Evolutionary conservation across 2,797 vertebrate species (phyloP), one percentile per base, ranked within the genome.

Genomic region (Florisuga fusca): DNA sequence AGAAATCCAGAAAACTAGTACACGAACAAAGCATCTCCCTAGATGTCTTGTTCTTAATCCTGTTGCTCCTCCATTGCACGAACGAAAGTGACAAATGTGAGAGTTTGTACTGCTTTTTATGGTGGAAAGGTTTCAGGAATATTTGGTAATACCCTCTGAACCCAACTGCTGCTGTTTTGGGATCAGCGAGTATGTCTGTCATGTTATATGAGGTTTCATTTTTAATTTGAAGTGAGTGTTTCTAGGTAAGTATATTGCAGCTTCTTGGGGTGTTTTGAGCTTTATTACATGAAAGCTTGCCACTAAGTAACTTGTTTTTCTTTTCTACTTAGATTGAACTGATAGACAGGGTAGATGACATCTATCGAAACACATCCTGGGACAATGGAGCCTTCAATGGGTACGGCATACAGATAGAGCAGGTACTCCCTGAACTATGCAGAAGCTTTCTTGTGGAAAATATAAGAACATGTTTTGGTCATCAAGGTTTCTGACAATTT

Each of bases 301-400:
- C 53, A 25, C 15, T 75, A 26, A n/a, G 15, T 55, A 15, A 74
- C 26, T 57, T 72, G 7, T 18, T 72, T 83, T 69, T 87, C 17
- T 93, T 76, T 96, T 87, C 41, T 92, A 4, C 91, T 22, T 94
- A 99, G 99, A 99, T 99, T 93, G 99, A 99, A 74, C 95, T 99
- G 91, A 99, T 99, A 91, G 99, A 99, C 98, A 98, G 99, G 96
- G 99, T 99, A 33, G 99, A 99, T 93, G 99, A 99, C 97, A 99
- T 99, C 94, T 99, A 99, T 94, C 98, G 99, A 89, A 99, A 99
- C 95, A 99, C 99, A 11, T 99, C 99, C 1, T 99, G 99, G 99
- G 98, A 99, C 16, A 96, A 98, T 9, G 98, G 97, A 19, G 91
- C 96, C 61, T 98, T 98, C 94, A 98, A 98, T 71, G 99, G 98